phyloP scores from a whole-genome alignment of 2,113 vertebrate genomes.

The Toxotes chatareus region DNA sequence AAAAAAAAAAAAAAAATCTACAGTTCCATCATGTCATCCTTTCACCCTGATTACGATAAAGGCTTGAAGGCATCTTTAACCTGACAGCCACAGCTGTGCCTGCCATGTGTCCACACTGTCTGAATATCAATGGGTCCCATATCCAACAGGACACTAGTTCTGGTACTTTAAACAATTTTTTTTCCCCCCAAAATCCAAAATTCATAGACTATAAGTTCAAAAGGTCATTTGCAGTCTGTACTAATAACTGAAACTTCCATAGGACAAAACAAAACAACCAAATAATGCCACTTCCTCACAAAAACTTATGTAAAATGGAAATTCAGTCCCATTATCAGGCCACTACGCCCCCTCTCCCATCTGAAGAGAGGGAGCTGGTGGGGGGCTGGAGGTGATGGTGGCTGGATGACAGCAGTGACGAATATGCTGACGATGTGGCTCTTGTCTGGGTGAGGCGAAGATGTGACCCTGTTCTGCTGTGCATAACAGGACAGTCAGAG shows the following conservation, averaged over 20 bases:
- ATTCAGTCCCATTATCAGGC: too few relatives aligned
- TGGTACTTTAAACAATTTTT: too few relatives aligned
- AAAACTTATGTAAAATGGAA: too few relatives aligned
- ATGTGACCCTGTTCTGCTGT: slow-evolving; percentile 14
- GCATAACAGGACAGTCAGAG: not conserved
- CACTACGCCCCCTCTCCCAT: too few relatives aligned
- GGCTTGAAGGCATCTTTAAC: not conserved
- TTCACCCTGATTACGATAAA: not conserved
- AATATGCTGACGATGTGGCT: slow-evolving; percentile 17
- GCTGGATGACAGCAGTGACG: not conserved
- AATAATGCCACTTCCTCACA: too few relatives aligned
- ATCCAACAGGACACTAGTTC: not conserved
- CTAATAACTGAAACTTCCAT: too few relatives aligned
- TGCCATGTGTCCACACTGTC: not conserved
- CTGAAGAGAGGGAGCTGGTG: not conserved
- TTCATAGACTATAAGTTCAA: too few relatives aligned
- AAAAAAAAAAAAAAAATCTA: too few relatives aligned
- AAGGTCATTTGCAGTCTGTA: too few relatives aligned
- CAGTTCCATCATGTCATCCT: slow-evolving; percentile 3
- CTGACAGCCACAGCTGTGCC: slow-evolving; percentile 1
- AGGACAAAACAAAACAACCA: too few relatives aligned
- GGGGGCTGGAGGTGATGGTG: not conserved
- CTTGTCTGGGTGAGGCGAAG: not conserved
- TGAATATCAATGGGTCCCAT: slow-evolving; percentile 18
- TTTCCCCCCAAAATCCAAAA: too few relatives aligned